Evolutionary conservation across 2,888 invertebrate species (phyloP), one percentile per base, ranked within the genome.

Genomic region (Folsomia manolachei): DNA sequence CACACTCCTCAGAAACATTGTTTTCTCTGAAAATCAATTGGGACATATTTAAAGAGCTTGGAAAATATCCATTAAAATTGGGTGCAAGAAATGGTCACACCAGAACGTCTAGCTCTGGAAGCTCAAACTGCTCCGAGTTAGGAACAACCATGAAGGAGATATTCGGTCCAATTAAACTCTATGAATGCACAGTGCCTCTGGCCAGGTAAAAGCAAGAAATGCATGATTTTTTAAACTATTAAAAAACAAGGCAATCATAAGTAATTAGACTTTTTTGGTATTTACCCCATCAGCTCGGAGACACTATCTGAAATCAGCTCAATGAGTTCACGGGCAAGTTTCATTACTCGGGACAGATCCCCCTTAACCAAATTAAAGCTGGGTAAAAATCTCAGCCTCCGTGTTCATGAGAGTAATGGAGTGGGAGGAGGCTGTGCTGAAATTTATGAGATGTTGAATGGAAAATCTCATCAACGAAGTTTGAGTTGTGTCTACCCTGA

Each of bases 281-380:
- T n/a, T n/a, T n/a, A n/a, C n/a, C n/a, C n/a, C n/a, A n/a, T n/a
- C 39, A 39, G 39, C 7, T 39, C n/a, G 9, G 51, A 93, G 83
- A 91, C 91, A 0, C 84, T 93, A 18, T 92, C 91, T 0, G 92
- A 92, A 83, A 88, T 91, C n/a, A 91, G 91, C 1, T 91, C 91
- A 82, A 88, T 91, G 70, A 89, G 89, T 80, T 91, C 91, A 25
- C 86, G 90, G 75, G 87, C 89, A 24, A 89, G 89, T 78, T 85
- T 88, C 69, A 72, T 79, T 63, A 69, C 78, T 62, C 78, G 78
- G 9, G 73, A 70, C 60, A 79, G 76, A 63, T 80, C 79, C 2
- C 79, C 79, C 7, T 71, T 80, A 1, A 66, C 78, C 25, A 64
- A 76, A 60, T 71, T 74, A 64, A 78, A 78, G 56, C 76, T 76